phyloP scores from a whole-genome alignment of 2,888 invertebrate species.

The Xylophagus ater region DNA sequence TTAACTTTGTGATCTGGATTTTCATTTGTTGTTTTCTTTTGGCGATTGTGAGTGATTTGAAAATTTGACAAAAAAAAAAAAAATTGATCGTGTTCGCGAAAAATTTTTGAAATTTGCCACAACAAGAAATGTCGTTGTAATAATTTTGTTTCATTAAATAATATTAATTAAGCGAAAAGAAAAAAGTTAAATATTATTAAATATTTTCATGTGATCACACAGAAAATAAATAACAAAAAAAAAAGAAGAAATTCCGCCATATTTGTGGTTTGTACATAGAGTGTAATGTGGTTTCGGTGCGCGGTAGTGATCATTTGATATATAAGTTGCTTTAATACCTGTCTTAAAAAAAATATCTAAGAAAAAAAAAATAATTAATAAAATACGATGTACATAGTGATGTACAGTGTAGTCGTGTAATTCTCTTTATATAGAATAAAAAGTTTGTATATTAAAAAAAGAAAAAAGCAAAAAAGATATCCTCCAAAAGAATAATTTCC shows the following conservation, averaged over 20 bases:
- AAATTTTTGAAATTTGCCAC: conserved; percentile 6
- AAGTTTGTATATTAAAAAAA: neutral
- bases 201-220: too few relatives aligned
- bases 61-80: too few relatives aligned
- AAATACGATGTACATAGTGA: conserved; percentile 6
- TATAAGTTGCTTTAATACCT: conserved; percentile 10
- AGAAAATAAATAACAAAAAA: too few relatives aligned
- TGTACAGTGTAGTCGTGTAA: conserved; percentile 7
- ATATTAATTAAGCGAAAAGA: neutral
- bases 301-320: conserved; percentile 14
- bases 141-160: neutral
- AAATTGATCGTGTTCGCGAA: neutral
- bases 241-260: too few relatives aligned
- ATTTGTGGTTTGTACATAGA: conserved; percentile 15
- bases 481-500: conserved; percentile 10
- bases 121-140: neutral
- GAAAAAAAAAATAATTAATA: conserved; percentile 8
- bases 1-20: too few relatives aligned
- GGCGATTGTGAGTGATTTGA: too few relatives aligned
- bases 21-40: too few relatives aligned
- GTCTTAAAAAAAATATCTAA: conserved; percentile 5
- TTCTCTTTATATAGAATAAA: conserved; percentile 7
- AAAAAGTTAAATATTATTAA: neutral
- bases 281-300: too few relatives aligned
- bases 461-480: conserved; percentile 4